Percentiles rank a stretch among this genome's conserved stretches.
Evolutionary conservation across 2,888 invertebrate genomes (phyloP).

Genomic region (Xylophagus ater): DNA sequence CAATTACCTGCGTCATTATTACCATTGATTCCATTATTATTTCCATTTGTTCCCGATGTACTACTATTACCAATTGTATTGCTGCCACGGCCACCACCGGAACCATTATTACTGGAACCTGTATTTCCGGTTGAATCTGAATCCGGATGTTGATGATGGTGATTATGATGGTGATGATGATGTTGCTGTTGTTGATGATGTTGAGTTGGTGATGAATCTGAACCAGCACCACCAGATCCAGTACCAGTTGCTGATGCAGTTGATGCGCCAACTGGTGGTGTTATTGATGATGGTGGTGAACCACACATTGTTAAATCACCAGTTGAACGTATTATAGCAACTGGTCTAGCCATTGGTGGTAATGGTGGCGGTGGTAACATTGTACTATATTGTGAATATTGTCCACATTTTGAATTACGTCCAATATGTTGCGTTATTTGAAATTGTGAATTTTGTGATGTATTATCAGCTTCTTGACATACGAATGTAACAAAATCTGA

Average conservation of each 20-base stretch:
- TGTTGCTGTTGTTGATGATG: slow-evolving; percentile 34
- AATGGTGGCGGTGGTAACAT: slow-evolving; percentile 93
- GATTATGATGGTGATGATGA: slow-evolving; percentile 29
- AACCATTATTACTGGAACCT: slow-evolving; percentile 12
- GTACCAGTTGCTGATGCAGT: slow-evolving; percentile 29
- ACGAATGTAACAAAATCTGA: slow-evolving; percentile 96
- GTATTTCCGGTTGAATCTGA: slow-evolving; percentile 34
- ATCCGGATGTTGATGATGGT: slow-evolving; percentile 21
- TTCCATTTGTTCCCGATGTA: too few relatives aligned
- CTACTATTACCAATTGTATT: slow-evolving; percentile 13
- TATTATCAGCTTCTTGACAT: slow-evolving; percentile 83
- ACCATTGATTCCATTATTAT: slow-evolving; percentile 20
- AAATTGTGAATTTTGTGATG: slow-evolving; percentile 51
- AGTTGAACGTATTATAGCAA: slow-evolving; percentile 89
- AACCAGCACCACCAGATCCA: too few relatives aligned
- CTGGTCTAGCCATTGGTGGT: slow-evolving; percentile 92
- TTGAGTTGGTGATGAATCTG: slow-evolving; percentile 29
- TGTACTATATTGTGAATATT: slow-evolving; percentile 74
- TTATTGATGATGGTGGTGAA: slow-evolving; percentile 52
- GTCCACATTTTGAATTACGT: slow-evolving; percentile 57
- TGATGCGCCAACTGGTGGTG: slow-evolving; percentile 43
- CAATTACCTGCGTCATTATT: slow-evolving; percentile 11
- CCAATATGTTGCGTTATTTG: slow-evolving; percentile 23
- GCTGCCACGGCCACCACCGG: slow-evolving; percentile 35
- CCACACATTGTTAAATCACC: slow-evolving; percentile 51